A percentile compares a stretch with the other conserved stretches of the same genome.
phyloP scores from a whole-genome alignment of 2,113 vertebrate species.

The Tympanuchus pallidicinctus region DNA sequence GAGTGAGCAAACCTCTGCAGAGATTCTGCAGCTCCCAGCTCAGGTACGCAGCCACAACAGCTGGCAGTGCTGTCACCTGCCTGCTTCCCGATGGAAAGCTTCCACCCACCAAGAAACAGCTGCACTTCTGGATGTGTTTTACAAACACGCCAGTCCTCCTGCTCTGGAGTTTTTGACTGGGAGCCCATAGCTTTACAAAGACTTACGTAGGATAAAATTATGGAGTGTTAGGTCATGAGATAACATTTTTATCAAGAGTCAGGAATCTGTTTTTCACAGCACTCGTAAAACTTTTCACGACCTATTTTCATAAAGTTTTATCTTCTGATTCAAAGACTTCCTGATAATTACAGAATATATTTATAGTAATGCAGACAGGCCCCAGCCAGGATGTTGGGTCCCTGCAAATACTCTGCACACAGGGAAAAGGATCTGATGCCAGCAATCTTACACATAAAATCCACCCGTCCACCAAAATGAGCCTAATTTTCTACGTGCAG shows the following conservation, averaged over 20 bases:
- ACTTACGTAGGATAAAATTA: neutral
- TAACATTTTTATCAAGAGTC: conserved; percentile 12
- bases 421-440: neutral
- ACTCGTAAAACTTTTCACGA: conserved; percentile 39
- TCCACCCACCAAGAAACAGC: neutral
- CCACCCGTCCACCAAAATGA: neutral
- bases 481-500: neutral
- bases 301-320: conserved; percentile 26
- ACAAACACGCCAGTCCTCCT: neutral
- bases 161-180: neutral
- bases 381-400: neutral
- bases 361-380: neutral
- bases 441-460: neutral
- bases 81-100: neutral
- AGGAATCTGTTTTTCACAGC: conserved; percentile 29
- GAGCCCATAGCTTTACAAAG: neutral
- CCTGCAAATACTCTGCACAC: neutral
- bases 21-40: neutral
- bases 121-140: neutral
- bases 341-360: neutral
- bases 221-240: neutral
- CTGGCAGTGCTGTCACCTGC: accelerated
- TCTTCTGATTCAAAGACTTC: conserved; percentile 13
- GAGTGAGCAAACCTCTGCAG: neutral
- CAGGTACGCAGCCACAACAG: accelerated